Evolutionary conservation across 1,140 invertebrate genomes (phyloP), one percentile per base, ranked within the genome.

Genomic region (Cydia fagiglandana): DNA sequence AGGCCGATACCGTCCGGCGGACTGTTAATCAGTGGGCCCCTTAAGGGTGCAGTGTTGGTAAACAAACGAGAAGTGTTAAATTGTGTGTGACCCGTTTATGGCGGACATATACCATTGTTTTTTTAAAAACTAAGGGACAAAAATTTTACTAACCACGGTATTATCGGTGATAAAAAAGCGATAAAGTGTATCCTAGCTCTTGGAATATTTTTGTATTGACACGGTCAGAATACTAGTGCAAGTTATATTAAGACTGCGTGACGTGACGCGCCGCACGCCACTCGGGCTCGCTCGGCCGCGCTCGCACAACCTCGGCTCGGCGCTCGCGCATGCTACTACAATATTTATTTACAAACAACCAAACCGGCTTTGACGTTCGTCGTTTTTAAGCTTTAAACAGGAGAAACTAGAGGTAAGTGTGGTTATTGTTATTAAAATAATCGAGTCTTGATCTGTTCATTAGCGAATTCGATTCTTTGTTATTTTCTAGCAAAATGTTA

Each of bases 281-380:
- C 56, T 61, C 30, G 66, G 66, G n/a, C 34, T 20, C 7, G 66
- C 56, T 61, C 66, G 66, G 28, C 24, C 28, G 64, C 64, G 2
- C 3, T 34, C 64, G 24, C 64, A 1, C 61, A 30, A 13, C 24
- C 28, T 68, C 64, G 34, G 66, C 34, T 17, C 64, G 64, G 7
- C 30, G 66, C 30, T 15, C 20, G 66, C 53, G 75, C 75, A 66
- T 41, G n/a, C 41, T 53, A n/a, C 50, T 20, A 17, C 66, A 17
- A 61, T 30, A 73, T 77, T 76, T 77, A 73, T 77, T 77, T 77
- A 77, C 73, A 73, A 74, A 77, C 76, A 73, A 76, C 41, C 30
- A 45, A 50, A 73, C 50, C 74, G 34, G 56, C 24, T 70, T 17
- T 10, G 30, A 34, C 66, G 30, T 12, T 41, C 66, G 38, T 61